Conservation (phyloP, 2,888 invertebrate genomes). For the Abrostola tripartita region DNA sequence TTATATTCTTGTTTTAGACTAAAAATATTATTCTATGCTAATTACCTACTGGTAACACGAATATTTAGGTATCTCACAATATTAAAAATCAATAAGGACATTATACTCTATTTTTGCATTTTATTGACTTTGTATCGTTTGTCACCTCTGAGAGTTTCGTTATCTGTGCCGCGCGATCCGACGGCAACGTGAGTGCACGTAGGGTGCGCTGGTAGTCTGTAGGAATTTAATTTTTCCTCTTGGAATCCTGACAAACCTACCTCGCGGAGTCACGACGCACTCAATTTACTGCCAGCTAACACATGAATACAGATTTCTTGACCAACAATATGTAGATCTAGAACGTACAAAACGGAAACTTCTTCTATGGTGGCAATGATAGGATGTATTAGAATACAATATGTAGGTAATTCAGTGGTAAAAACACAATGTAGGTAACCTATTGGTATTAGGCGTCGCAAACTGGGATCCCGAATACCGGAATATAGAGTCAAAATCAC, state of each 20-base stretch:
- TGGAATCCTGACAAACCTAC: slow-evolving; percentile 65
- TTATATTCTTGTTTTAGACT: too few relatives aligned
- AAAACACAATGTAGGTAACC: too few relatives aligned
- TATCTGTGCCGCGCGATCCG: slow-evolving; percentile 26
- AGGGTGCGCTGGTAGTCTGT: slow-evolving; percentile 52
- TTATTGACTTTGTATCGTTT: not conserved
- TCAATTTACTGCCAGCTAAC: slow-evolving; percentile 67
- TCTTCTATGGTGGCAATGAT: not conserved
- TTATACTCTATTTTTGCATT: not conserved
- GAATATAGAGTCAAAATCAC: too few relatives aligned
- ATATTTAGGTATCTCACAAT: too few relatives aligned
- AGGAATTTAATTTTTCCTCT: slow-evolving; percentile 81
- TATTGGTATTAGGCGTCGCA: too few relatives aligned
- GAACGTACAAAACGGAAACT: not conserved
- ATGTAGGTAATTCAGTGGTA: too few relatives aligned
- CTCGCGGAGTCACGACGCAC: slow-evolving; percentile 65
- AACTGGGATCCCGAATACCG: too few relatives aligned
- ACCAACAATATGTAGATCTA: slow-evolving; percentile 27
- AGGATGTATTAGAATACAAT: too few relatives aligned
- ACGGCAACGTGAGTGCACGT: slow-evolving; percentile 61
- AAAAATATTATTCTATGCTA: too few relatives aligned
- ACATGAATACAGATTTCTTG: slow-evolving; percentile 75
- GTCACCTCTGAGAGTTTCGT: slow-evolving; percentile 30
- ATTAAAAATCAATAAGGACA: too few relatives aligned
- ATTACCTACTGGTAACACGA: too few relatives aligned